These are phyloP conservation scores for Alviniconcha strummeri DNA, from an alignment of 2,888 invertebrate species.

Conservation along the genomic window DNA sequence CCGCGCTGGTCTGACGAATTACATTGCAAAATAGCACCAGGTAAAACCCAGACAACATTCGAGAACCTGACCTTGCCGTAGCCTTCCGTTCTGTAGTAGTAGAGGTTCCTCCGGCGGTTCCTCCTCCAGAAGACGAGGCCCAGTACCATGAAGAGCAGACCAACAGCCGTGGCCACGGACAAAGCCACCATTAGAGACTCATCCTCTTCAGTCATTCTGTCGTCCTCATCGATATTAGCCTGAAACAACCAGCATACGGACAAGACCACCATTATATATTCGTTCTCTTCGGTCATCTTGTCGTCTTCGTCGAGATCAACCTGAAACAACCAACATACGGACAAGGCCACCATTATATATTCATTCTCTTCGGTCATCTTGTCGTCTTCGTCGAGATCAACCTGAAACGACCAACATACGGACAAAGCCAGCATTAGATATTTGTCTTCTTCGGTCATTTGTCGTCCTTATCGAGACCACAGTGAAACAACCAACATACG, in stretches of 20 bases:
- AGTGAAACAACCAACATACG: slow-evolving; percentile 5
- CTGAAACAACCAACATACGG: background rate
- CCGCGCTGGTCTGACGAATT: too few species aligned
- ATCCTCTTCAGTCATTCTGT: background rate
- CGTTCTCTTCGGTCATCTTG: background rate
- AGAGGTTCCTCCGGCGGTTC: background rate
- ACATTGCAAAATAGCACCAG: too few species aligned
- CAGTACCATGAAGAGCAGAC: slow-evolving; percentile 25
- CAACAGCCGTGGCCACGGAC: slow-evolving; percentile 20
- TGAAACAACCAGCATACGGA: background rate
- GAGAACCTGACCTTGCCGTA: background rate
- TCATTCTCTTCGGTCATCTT: background rate
- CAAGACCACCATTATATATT: slow-evolving; percentile 6
- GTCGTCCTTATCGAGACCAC: too few species aligned
- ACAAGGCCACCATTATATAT: background rate
- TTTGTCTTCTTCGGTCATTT: background rate
- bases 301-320: too few species aligned
- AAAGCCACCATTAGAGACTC: slow-evolving; percentile 23
- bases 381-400: background rate
- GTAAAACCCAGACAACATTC: too few species aligned
- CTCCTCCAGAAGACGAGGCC: slow-evolving; percentile 23
- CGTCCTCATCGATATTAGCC: too few species aligned
- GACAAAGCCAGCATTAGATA: slow-evolving; percentile 19
- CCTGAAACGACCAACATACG: background rate
- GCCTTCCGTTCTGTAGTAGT: slow-evolving; percentile 21